Evolutionary conservation across 2,113 vertebrate genomes (phyloP).

Genomic region (Lagenorhynchus albirostris): DNA sequence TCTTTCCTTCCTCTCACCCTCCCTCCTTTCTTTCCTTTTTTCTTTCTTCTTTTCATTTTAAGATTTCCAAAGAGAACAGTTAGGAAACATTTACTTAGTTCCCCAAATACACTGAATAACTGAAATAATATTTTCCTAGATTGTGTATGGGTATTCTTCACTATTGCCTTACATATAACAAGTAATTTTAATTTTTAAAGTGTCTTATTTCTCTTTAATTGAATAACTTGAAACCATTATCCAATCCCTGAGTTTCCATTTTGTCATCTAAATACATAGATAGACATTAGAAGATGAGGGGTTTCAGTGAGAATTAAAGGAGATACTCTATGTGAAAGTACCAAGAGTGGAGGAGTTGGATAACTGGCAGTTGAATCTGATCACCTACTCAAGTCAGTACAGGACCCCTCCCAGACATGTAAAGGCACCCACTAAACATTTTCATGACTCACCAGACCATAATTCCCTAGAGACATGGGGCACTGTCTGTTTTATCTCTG

Average conservation of each 20-base stretch:
- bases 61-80: not conserved
- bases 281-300: not conserved
- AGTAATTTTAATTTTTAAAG: not conserved
- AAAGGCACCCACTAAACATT: not conserved
- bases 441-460: not conserved
- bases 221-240: not conserved
- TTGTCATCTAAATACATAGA: not conserved
- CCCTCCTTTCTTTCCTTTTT: not conserved
- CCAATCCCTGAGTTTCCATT: not conserved
- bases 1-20: not conserved
- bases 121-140: not conserved
- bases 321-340: not conserved
- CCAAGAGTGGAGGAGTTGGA: not conserved
- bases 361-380: fast-evolving
- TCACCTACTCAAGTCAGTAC: not conserved
- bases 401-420: too few species aligned
- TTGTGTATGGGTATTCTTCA: not conserved
- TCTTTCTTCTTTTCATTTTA: not conserved
- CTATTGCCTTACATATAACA: not conserved
- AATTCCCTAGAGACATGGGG: not conserved
- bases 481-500: not conserved
- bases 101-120: not conserved
- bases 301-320: not conserved
- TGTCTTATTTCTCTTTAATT: not conserved
- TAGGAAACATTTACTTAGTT: not conserved